Conservation (phyloP, 2,113 vertebrate species). For the Pelobates fuscus region DNA sequence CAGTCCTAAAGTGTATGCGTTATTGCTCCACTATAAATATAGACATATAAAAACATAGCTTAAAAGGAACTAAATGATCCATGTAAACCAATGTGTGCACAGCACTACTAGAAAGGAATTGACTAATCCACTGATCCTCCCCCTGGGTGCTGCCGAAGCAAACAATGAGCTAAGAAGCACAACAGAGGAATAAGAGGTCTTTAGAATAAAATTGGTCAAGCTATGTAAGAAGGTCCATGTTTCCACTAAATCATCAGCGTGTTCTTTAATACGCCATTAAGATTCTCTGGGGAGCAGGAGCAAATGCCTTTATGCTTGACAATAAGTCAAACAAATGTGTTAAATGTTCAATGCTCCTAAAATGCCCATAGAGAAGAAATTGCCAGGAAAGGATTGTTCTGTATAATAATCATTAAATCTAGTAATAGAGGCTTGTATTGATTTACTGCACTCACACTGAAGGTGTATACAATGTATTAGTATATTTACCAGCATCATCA, state of each 20-base stretch:
- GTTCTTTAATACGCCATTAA: background rate
- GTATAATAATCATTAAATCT: background rate
- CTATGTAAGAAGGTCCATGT: background rate
- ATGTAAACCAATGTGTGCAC: too few relatives aligned
- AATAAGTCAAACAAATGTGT: background rate
- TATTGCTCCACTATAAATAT: too few relatives aligned
- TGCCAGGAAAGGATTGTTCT: background rate
- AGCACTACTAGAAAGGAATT: background rate
- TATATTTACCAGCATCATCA: background rate
- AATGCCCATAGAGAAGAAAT: background rate
- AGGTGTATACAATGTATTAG: background rate
- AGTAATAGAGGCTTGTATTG: background rate
- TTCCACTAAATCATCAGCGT: conserved; percentile 1
- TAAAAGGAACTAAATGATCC: too few relatives aligned
- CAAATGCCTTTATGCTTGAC: background rate
- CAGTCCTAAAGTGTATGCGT: too few relatives aligned
- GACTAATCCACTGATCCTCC: background rate
- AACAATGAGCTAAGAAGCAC: background rate
- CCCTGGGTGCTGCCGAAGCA: background rate
- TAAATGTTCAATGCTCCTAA: background rate
- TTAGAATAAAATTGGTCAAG: background rate
- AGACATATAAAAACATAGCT: too few relatives aligned
- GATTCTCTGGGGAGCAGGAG: background rate
- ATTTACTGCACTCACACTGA: background rate
- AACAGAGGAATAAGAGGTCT: background rate